Base-by-base conservation (phyloP, 2,888 invertebrate genomes). In the Acleris cristana region DNA sequence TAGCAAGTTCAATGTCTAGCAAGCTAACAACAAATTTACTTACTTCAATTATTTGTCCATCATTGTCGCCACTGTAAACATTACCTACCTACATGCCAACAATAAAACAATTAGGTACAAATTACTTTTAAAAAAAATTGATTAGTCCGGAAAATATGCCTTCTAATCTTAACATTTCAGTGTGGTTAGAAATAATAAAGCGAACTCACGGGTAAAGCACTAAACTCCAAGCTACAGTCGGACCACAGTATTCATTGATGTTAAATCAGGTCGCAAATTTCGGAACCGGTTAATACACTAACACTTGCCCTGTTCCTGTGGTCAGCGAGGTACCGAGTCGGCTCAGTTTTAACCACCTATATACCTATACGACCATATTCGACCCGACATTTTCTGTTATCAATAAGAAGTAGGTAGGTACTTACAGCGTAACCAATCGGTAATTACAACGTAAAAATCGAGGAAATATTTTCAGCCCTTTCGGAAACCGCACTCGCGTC, bases 321-420 rank as follows among this genome's bases (percentile, higher is more conserved):
- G 58, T 26, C 58, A 26, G 56, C 21, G 56, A 74, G 78, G 76
- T 76, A 77, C 73, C 82, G 82, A 85, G 74, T 83, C 83, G 80
- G 79, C 78, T 76, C 73, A 78, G 77, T 77, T 80, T 76, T 83
- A 82, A 75, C 78, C n/a, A 19, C 51, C 51, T 51, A 10, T 34
- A 34, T 10, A 44, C 79, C 75, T 70, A 77, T 78, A 80, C 78
- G 75, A 74, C 3, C 23, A 23, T 23, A 26, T 26, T 1, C 26
- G 26, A 26, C 75, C 76, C 79, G 82, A 84, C 84, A 84, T 81
- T 78, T 79, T 79, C 76, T 78, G 78, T 85, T 88, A 87, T 85
- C 88, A 87, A 79, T 79, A 74, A 76, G 75, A 72, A 77, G 72
- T 78, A 30, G 6, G 1, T 30, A n/a, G n/a, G n/a, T n/a, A 34